Percentiles rank a stretch among this genome's conserved stretches.
Evolutionary conservation across 2,113 vertebrate genomes (phyloP).

Genomic region (Psilopsiagon aymara): DNA sequence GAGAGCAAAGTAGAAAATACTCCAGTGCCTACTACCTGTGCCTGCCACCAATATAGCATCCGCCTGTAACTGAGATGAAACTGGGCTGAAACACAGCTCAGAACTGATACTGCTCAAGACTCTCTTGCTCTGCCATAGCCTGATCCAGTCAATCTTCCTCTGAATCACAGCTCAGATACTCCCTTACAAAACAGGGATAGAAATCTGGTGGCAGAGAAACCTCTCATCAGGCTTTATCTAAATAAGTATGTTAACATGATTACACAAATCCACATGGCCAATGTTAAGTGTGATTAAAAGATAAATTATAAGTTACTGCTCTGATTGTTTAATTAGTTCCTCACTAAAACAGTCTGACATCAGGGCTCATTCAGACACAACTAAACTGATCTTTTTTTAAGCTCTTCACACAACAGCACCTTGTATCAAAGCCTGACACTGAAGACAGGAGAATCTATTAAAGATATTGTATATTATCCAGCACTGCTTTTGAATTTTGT

Average conservation of each 20-base stretch:
- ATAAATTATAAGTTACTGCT: neutral
- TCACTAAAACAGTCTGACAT: neutral
- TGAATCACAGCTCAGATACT: neutral
- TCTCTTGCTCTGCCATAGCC: neutral
- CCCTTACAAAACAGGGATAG: neutral
- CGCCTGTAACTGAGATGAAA: neutral
- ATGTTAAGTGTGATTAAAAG: neutral
- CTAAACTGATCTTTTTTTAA: neutral
- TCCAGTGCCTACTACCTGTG: too few species aligned
- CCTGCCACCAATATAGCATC: neutral
- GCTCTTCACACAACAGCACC: neutral
- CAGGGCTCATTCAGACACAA: neutral
- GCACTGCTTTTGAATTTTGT: neutral
- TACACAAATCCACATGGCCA: neutral
- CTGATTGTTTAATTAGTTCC: neutral
- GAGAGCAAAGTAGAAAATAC: neutral
- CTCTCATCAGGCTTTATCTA: neutral
- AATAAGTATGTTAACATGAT: neutral
- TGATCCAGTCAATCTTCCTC: neutral
- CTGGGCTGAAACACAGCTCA: neutral
- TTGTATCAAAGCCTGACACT: neutral
- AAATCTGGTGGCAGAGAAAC: neutral
- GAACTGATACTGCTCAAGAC: neutral
- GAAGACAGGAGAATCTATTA: neutral
- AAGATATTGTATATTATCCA: neutral